Percentiles rank a stretch among this genome's conserved stretches.
phyloP scores from a whole-genome alignment of 1,140 invertebrate species.

The Scaptomyza graminum region DNA sequence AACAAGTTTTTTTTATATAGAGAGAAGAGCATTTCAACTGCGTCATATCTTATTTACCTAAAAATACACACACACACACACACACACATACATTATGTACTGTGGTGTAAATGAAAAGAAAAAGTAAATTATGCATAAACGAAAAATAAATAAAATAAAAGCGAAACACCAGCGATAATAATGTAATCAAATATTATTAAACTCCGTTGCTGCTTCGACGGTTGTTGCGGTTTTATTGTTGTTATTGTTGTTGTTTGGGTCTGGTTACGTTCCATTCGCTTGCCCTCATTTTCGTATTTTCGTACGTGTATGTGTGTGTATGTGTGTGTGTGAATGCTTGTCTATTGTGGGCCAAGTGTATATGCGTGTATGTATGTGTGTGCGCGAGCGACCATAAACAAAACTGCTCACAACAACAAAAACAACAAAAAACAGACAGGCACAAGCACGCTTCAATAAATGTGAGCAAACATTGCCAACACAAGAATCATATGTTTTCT shows the following conservation, averaged over 20 bases:
- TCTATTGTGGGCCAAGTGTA: slow-evolving; percentile 78
- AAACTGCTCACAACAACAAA: slow-evolving; percentile 50
- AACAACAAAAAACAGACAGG: slow-evolving; percentile 16
- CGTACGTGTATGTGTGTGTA: no score
- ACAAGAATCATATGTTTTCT: slow-evolving; percentile 81
- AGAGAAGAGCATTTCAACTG: slow-evolving; percentile 51
- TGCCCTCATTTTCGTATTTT: slow-evolving; percentile 63
- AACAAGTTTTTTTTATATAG: not conserved
- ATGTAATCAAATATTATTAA: slow-evolving; percentile 80
- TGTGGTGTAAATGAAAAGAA: slow-evolving; percentile 8
- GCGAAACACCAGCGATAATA: slow-evolving; percentile 60
- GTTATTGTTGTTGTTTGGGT: slow-evolving; percentile 29
- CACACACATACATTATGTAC: slow-evolving; percentile 3
- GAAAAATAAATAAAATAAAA: slow-evolving; percentile 23
- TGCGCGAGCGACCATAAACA: slow-evolving; percentile 65
- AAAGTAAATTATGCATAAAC: slow-evolving; percentile 26
- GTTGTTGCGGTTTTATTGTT: slow-evolving; percentile 47
- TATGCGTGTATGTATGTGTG: slow-evolving; percentile 38
- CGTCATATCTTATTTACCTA: slow-evolving; percentile 49
- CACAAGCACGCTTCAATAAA: slow-evolving; percentile 15
- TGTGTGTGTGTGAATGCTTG: slow-evolving; percentile 30
- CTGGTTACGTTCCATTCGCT: slow-evolving; percentile 66
- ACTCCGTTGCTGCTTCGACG: slow-evolving; percentile 35
- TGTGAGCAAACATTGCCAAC: slow-evolving; percentile 62
- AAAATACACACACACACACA: slow-evolving; percentile 2